These are phyloP conservation scores for Malurus melanocephalus DNA, from an alignment of 2,113 vertebrate genomes.

Conservation along the genomic window DNA sequence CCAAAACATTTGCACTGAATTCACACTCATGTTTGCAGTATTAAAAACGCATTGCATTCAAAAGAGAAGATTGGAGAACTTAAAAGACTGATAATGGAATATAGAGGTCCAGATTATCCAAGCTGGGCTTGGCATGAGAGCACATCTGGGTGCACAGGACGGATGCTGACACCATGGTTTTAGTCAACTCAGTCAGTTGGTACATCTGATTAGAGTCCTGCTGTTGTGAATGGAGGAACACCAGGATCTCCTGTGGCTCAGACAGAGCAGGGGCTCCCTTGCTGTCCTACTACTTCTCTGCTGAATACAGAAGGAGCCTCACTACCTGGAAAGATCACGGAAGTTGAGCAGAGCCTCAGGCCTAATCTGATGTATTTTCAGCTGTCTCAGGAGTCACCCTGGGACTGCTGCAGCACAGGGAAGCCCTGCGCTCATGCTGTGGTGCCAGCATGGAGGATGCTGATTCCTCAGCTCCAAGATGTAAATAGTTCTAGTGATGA, in stretches of 20 bases:
- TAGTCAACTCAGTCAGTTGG: neutral
- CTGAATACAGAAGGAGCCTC: neutral
- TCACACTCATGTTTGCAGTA: neutral
- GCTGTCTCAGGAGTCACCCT: neutral
- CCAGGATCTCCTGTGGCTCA: neutral
- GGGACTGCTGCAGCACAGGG: neutral
- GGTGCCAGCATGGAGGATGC: neutral
- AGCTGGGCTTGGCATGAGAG: neutral
- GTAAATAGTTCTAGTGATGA: neutral
- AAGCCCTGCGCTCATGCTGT: neutral
- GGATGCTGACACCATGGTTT: neutral
- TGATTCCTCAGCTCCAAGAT: neutral
- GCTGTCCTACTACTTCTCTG: neutral
- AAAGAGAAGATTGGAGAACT: neutral
- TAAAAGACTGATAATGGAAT: neutral
- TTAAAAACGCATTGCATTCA: neutral
- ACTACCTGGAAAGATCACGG: neutral
- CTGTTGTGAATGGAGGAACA: neutral
- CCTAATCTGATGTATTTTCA: neutral
- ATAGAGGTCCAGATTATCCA: neutral
- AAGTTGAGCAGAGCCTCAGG: neutral
- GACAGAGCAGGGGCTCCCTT: neutral
- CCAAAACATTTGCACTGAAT: conserved; percentile 12
- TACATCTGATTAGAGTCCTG: neutral
- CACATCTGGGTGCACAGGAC: neutral